These are phyloP conservation scores for Octodonta nipae DNA, from an alignment of 2,888 invertebrate genomes.

Conservation along the genomic window DNA sequence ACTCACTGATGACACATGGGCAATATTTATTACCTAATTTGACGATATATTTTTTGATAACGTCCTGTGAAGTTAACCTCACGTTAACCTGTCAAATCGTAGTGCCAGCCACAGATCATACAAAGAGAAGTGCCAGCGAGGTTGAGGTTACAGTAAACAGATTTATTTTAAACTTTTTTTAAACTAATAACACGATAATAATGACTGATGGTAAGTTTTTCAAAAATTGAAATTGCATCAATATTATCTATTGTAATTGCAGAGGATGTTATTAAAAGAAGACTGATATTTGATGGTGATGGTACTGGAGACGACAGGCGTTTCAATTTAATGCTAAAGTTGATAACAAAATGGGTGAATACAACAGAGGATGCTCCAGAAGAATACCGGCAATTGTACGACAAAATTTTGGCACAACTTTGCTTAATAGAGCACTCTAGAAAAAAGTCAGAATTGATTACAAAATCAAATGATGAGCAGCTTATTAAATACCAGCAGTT, in stretches of 20 bases:
- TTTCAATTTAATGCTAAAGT: slow-evolving; percentile 71
- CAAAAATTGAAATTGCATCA: too few relatives aligned
- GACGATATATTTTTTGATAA: too few relatives aligned
- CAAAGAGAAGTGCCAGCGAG: too few relatives aligned
- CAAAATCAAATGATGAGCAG: slow-evolving; percentile 71
- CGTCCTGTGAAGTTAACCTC: too few relatives aligned
- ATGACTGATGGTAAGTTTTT: too few relatives aligned
- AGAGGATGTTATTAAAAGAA: slow-evolving; percentile 89
- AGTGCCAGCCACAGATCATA: too few relatives aligned
- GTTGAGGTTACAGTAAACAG: too few relatives aligned
- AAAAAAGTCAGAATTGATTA: slow-evolving; percentile 64
- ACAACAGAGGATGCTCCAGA: slow-evolving; percentile 50
- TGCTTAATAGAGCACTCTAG: slow-evolving; percentile 82
- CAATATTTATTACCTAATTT: too few relatives aligned
- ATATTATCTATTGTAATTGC: slow-evolving; percentile 23
- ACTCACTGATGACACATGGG: too few relatives aligned
- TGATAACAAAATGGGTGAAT: slow-evolving; percentile 68
- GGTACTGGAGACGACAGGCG: slow-evolving; percentile 91
- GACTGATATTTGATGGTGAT: slow-evolving; percentile 89
- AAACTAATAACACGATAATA: too few relatives aligned
- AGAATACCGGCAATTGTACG: slow-evolving; percentile 58
- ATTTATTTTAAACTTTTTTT: too few relatives aligned
- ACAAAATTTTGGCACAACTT: slow-evolving; percentile 68
- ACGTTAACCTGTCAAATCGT: too few relatives aligned
- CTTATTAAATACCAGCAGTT: slow-evolving; percentile 58